phyloP scores from a whole-genome alignment of 64 coral and sea anemone species.

The Porites australiensis region DNA sequence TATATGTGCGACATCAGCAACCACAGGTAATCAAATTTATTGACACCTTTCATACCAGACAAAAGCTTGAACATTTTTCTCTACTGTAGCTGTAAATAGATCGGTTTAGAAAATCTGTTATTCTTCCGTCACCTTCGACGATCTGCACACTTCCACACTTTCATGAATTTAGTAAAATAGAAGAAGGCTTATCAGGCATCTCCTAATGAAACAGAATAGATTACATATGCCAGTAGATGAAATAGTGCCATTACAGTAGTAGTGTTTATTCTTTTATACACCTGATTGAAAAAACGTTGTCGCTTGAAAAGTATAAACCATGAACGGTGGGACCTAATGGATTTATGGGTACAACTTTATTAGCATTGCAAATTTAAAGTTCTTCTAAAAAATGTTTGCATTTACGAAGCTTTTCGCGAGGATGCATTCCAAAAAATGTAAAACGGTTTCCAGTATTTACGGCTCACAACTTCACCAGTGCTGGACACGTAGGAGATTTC shows the following conservation, averaged over 20 bases:
- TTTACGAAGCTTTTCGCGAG: no score
- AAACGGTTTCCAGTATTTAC: no score
- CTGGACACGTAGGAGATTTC: no score
- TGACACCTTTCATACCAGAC: conserved; percentile 7
- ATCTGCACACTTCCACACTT: conserved; percentile 6
- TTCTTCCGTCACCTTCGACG: neutral
- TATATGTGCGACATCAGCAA: neutral
- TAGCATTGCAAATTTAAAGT: no score
- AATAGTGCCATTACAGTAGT: neutral
- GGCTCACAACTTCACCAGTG: no score
- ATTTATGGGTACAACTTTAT: no score
- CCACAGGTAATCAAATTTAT: neutral
- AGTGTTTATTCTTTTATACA: neutral
- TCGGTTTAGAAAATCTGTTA: conserved; percentile 5
- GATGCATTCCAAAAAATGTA: no score
- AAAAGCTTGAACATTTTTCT: conserved; percentile 12
- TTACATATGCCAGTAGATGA: neutral
- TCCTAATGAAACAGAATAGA: neutral
- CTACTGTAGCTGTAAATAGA: neutral
- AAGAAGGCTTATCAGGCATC: neutral
- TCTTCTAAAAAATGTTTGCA: no score
- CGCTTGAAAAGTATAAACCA: no score
- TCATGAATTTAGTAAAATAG: conserved; percentile 4
- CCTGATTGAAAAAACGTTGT: no score
- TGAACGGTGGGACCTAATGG: no score